These are phyloP conservation scores for Adelognathus sp. DNA, from an alignment of 2,888 invertebrate species.

Conservation along the genomic window DNA sequence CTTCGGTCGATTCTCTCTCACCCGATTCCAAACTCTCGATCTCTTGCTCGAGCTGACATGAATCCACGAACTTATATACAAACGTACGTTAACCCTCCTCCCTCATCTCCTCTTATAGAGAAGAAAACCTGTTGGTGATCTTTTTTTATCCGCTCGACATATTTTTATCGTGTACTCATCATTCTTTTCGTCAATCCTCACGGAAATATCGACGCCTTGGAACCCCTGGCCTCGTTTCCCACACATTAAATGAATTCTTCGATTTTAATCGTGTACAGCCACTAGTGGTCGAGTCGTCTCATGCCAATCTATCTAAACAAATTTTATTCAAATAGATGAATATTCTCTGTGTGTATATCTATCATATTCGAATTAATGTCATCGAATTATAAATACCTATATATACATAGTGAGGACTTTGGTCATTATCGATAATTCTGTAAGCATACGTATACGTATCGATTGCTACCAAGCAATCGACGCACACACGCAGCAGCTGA, in stretches of 20 bases:
- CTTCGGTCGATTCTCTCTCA: background rate
- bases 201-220: background rate
- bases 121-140: background rate
- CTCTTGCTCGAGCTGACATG: constrained; percentile 19
- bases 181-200: background rate
- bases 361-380: too few species aligned
- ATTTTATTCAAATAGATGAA: too few species aligned
- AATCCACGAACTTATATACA: background rate
- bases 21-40: constrained; percentile 28
- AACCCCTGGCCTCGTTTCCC: background rate
- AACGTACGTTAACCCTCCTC: background rate
- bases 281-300: too few species aligned
- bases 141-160: background rate
- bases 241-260: background rate
- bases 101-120: background rate
- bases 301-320: too few species aligned
- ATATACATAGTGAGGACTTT: too few species aligned
- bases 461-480: too few species aligned
- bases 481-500: too few species aligned
- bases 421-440: too few species aligned
- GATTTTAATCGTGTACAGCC: too few species aligned
- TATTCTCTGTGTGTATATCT: too few species aligned
- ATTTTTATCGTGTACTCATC: background rate
- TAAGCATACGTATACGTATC: too few species aligned
- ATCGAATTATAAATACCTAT: too few species aligned